These are phyloP conservation scores for Limnephilus lunatus DNA, from an alignment of 2,888 invertebrate genomes.

Conservation along the genomic window DNA sequence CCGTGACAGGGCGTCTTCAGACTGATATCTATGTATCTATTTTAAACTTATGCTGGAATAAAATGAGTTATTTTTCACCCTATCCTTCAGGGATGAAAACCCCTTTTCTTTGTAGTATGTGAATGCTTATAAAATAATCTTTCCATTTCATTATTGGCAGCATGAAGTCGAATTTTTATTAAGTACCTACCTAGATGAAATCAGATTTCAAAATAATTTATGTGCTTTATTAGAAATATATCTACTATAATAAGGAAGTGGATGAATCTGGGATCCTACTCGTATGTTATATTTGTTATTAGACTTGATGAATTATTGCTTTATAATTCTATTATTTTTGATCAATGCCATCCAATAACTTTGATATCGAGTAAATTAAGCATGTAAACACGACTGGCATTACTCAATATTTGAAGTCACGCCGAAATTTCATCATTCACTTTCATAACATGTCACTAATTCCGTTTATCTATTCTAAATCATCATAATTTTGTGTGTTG, in stretches of 20 bases:
- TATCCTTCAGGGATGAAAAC: background rate
- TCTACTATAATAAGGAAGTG: too few relatives aligned
- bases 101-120: background rate
- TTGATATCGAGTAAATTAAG: background rate
- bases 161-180: too few relatives aligned
- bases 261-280: too few relatives aligned
- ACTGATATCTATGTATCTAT: background rate
- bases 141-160: too few relatives aligned
- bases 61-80: background rate
- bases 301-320: too few relatives aligned
- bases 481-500: background rate
- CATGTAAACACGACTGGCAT: background rate
- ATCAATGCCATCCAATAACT: background rate
- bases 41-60: background rate
- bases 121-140: too few relatives aligned
- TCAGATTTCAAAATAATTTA: too few relatives aligned
- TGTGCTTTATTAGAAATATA: too few relatives aligned
- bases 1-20: background rate
- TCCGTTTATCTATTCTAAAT: background rate
- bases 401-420: background rate
- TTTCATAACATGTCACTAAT: background rate
- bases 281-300: too few relatives aligned
- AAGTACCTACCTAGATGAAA: too few relatives aligned
- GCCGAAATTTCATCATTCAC: background rate
- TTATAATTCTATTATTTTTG: background rate